A percentile compares a stretch with the other conserved stretches of the same genome.
Conservation (phyloP, 2,888 invertebrate species). For the Cataglyphis cursor region DNA sequence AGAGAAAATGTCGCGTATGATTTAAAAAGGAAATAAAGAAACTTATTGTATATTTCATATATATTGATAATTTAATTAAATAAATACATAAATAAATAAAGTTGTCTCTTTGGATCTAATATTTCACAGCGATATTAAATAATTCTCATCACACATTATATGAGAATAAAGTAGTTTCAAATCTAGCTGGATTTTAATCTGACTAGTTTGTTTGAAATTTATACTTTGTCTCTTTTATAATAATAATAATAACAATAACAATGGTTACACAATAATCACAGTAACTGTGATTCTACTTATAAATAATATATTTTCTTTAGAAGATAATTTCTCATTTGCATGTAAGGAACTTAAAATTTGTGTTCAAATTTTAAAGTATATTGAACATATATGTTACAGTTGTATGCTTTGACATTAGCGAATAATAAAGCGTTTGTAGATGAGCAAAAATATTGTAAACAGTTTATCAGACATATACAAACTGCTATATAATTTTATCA, state of each 20-base stretch:
- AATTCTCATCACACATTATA: slow-evolving; percentile 50
- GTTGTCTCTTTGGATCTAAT: slow-evolving; percentile 55
- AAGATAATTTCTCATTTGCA: slow-evolving; percentile 65
- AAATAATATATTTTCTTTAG: slow-evolving; percentile 61
- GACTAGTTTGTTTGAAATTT: slow-evolving; percentile 67
- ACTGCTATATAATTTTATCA: slow-evolving; percentile 67
- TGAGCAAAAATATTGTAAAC: slow-evolving; percentile 35
- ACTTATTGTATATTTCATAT: slow-evolving; percentile 38
- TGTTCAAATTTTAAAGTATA: slow-evolving; percentile 68
- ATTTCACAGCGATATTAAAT: slow-evolving; percentile 21
- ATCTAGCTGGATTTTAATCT: slow-evolving; percentile 55
- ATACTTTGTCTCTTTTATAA: slow-evolving; percentile 69
- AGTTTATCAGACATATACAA: slow-evolving; percentile 35
- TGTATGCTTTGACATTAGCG: slow-evolving; percentile 32
- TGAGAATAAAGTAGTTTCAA: slow-evolving; percentile 62
- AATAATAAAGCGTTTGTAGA: slow-evolving; percentile 13
- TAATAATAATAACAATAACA: slow-evolving; percentile 78
- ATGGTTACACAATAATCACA: slow-evolving; percentile 73
- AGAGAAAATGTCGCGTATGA: slow-evolving; percentile 35
- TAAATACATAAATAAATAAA: slow-evolving; percentile 61
- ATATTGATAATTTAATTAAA: slow-evolving; percentile 32
- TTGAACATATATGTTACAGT: slow-evolving; percentile 53
- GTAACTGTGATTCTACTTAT: slow-evolving; percentile 61
- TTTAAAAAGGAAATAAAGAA: slow-evolving; percentile 44
- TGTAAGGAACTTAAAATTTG: slow-evolving; percentile 70